Conservation (phyloP, 2,888 invertebrate genomes). For the Agriopis marginaria region DNA sequence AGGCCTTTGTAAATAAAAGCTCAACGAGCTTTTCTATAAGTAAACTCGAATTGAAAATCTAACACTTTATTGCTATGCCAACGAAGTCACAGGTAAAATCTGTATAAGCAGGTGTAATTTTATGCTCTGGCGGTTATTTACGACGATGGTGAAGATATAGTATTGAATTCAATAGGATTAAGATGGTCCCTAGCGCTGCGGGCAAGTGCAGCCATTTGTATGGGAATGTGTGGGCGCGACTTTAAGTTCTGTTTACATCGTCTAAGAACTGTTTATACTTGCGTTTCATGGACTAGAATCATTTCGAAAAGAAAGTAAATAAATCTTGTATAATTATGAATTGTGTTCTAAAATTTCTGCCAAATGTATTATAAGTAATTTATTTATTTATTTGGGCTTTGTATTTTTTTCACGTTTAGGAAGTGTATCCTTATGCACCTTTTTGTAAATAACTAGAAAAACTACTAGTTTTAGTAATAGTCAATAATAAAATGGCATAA, state of each 20-base stretch:
- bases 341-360: no score
- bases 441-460: no score
- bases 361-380: no score
- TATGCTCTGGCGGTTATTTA: constrained; percentile 35
- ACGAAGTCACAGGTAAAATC: constrained; percentile 14
- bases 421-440: no score
- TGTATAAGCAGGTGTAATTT: constrained; percentile 27
- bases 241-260: constrained; percentile 42
- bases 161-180: constrained; percentile 55
- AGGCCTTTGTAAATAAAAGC: no score
- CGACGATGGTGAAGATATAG: constrained; percentile 36
- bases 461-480: no score
- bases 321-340: no score
- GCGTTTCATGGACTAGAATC: not conserved
- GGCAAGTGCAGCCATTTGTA: constrained; percentile 63
- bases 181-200: constrained; percentile 51
- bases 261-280: constrained; percentile 27
- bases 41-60: constrained; percentile 11
- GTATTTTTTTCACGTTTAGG: no score
- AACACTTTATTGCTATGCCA: constrained; percentile 12
- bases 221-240: constrained; percentile 47
- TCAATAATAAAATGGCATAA: no score
- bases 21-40: not conserved
- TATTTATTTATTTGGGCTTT: no score
- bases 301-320: not conserved